phyloP scores from a whole-genome alignment of 92 coral and sea anemone species.

The Phenganax subtilis region DNA sequence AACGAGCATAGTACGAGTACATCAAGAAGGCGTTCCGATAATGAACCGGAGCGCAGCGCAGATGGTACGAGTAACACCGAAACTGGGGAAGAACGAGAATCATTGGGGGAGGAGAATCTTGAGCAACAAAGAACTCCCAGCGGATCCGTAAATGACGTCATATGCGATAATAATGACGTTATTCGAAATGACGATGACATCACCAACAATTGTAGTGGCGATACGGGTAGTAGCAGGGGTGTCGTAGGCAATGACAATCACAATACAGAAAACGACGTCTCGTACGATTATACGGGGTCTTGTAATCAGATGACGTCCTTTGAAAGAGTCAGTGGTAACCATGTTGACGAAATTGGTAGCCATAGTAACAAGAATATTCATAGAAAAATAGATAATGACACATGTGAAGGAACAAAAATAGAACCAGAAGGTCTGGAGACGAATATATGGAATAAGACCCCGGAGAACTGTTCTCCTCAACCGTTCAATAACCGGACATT shows the following conservation, averaged over 20 bases:
- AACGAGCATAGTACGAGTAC: neutral
- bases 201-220: neutral
- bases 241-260: neutral
- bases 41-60: neutral
- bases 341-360: neutral
- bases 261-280: neutral
- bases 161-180: neutral
- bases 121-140: neutral
- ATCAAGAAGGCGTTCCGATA: neutral
- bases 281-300: neutral
- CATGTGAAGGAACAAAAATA: neutral
- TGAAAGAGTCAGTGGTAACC: neutral
- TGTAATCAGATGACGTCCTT: neutral
- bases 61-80: neutral
- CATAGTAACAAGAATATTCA: neutral
- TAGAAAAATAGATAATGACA: neutral
- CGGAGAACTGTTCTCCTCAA: neutral
- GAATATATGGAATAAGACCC: neutral
- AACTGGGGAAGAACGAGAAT: neutral
- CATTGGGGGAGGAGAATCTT: neutral
- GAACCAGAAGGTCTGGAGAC: neutral
- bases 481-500: neutral
- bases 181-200: neutral
- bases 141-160: constrained; percentile 6
- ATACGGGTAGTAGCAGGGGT: neutral